These are phyloP conservation scores for Ostrea edulis DNA, from an alignment of 1,140 invertebrate species.

Conservation along the genomic window DNA sequence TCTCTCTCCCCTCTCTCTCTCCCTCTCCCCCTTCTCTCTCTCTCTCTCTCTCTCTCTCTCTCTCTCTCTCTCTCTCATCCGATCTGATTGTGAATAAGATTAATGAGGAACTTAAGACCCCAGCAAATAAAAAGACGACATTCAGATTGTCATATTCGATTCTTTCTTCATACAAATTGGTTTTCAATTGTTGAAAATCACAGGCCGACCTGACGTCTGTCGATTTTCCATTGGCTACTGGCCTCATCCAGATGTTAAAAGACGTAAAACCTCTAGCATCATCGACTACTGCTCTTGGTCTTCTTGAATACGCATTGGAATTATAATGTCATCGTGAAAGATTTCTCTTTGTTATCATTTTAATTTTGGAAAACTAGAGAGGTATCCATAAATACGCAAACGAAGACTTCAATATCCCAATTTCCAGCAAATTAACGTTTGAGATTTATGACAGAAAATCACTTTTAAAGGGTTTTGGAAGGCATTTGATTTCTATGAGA, in stretches of 20 bases:
- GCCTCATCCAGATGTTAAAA: conserved; percentile 1
- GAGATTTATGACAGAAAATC: no score
- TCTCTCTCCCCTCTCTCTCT: not conserved
- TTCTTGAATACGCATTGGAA: not conserved
- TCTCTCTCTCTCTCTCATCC: not conserved
- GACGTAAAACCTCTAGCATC: not conserved
- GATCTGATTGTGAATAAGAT: conserved; percentile 4
- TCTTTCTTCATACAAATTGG: conserved; percentile 31
- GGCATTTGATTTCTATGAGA: no score
- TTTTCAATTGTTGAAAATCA: conserved; percentile 34
- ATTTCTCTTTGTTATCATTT: not conserved
- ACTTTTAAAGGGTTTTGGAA: no score
- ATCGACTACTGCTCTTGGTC: not conserved
- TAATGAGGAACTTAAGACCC: conserved; percentile 28
- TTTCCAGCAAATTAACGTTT: no score
- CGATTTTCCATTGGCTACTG: conserved; percentile 27
- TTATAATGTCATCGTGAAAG: not conserved
- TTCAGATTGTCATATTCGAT: conserved; percentile 34
- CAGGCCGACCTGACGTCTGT: not conserved
- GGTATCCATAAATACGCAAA: not conserved
- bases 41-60: not conserved
- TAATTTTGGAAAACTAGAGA: not conserved
- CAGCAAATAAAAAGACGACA: conserved; percentile 30
- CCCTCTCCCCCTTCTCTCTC: no score
- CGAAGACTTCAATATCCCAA: no score